Conservation (phyloP, 2,888 invertebrate species). For the Actias luna region DNA sequence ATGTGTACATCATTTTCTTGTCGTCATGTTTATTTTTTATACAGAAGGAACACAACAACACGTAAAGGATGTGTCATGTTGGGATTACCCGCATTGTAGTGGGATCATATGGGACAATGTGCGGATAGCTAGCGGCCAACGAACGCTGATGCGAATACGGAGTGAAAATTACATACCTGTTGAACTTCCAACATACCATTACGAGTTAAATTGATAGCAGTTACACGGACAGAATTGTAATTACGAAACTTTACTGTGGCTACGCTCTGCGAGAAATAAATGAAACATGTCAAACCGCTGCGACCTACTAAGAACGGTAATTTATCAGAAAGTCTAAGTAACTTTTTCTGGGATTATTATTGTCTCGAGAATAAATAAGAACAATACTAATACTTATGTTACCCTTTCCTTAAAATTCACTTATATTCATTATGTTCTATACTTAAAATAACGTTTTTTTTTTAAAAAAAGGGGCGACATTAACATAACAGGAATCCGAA, state of each 20-base stretch:
- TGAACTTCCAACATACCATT: slow-evolving; percentile 27
- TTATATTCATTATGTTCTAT: background rate
- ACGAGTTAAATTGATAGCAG: slow-evolving; percentile 17
- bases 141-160: slow-evolving; percentile 37
- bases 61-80: slow-evolving; percentile 18
- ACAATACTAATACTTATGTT: background rate
- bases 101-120: slow-evolving; percentile 23
- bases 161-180: slow-evolving; percentile 46
- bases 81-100: slow-evolving; percentile 25
- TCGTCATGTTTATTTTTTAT: background rate
- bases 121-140: slow-evolving; percentile 22
- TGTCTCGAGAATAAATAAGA: background rate
- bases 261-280: slow-evolving; percentile 40
- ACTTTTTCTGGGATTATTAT: slow-evolving; percentile 15
- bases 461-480: background rate
- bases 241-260: slow-evolving; percentile 46
- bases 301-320: slow-evolving; percentile 22
- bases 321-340: slow-evolving; percentile 25
- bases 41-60: background rate
- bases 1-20: background rate
- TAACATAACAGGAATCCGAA: background rate
- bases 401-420: background rate
- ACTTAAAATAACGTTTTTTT: too few species aligned
- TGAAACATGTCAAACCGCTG: slow-evolving; percentile 36
- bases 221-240: slow-evolving; percentile 40